Evolutionary conservation across 2,113 vertebrate genomes (phyloP).

Genomic region (Indicator maculatus): DNA sequence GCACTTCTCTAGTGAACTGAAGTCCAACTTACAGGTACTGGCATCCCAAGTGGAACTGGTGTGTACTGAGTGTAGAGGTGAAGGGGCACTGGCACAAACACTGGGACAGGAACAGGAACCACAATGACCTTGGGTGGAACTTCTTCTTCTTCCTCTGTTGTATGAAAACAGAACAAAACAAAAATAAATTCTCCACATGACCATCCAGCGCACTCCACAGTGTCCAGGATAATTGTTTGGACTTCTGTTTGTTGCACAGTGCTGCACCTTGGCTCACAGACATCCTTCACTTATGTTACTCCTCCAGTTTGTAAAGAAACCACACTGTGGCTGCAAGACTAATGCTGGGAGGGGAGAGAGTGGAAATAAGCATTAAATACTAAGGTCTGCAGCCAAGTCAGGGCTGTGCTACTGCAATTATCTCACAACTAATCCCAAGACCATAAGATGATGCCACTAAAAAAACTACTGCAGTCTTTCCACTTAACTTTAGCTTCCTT

Average conservation of each 20-base stretch:
- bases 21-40: constrained; percentile 86
- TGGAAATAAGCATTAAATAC: background rate
- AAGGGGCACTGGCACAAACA: constrained; percentile 93
- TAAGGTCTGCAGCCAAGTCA: background rate
- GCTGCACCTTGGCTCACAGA: background rate
- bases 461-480: background rate
- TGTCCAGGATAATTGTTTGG: background rate
- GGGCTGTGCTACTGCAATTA: background rate
- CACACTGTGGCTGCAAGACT: background rate
- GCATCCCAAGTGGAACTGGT: constrained; percentile 87
- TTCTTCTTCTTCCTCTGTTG: constrained; percentile 61
- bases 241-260: background rate
- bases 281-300: background rate
- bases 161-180: constrained; percentile 11
- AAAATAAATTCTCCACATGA: background rate
- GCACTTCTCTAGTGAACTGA: background rate
- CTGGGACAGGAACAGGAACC: constrained; percentile 91
- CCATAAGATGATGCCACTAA: background rate
- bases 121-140: constrained; percentile 80
- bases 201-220: background rate
- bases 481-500: background rate
- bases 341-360: background rate
- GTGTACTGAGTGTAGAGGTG: constrained; percentile 92
- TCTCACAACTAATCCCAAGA: background rate
- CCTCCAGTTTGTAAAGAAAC: background rate